phyloP scores from a whole-genome alignment of 1,140 invertebrate species.

The Cherax quadricarinatus region DNA sequence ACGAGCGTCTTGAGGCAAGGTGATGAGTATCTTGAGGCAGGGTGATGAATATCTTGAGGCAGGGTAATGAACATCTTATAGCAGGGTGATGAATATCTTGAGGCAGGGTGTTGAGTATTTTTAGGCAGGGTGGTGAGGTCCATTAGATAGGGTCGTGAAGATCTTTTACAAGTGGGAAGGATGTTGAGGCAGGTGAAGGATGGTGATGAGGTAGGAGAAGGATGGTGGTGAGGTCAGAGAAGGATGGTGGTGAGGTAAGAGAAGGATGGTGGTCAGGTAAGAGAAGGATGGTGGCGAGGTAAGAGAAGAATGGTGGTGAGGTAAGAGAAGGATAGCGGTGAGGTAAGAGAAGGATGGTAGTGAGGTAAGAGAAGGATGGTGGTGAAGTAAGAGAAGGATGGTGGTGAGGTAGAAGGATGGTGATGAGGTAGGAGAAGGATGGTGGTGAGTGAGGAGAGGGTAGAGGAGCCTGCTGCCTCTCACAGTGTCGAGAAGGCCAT shows the following conservation, averaged over 20 bases:
- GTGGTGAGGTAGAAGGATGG: neutral
- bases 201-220: neutral
- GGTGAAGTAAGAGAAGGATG: neutral
- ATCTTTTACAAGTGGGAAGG: too few relatives aligned
- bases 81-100: too few relatives aligned
- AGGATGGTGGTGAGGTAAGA: neutral
- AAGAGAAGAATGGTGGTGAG: neutral
- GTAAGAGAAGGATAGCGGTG: neutral
- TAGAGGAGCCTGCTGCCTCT: neutral
- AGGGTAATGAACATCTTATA: too few relatives aligned
- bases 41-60: too few relatives aligned
- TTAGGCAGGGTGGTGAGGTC: too few relatives aligned
- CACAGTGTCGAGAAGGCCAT: slow-evolving; percentile 34
- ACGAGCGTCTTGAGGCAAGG: too few relatives aligned
- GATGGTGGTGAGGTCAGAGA: neutral
- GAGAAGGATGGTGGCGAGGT: neutral
- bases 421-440: too few relatives aligned
- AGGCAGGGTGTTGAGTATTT: too few relatives aligned
- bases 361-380: neutral
- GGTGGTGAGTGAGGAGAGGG: neutral
- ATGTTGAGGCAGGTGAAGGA: too few relatives aligned
- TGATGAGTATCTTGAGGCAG: too few relatives aligned
- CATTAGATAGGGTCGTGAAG: too few relatives aligned
- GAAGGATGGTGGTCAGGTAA: neutral
- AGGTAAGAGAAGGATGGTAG: neutral